These are phyloP conservation scores for Anthoscopus minutus DNA, from an alignment of 2,113 vertebrate species.

Conservation along the genomic window DNA sequence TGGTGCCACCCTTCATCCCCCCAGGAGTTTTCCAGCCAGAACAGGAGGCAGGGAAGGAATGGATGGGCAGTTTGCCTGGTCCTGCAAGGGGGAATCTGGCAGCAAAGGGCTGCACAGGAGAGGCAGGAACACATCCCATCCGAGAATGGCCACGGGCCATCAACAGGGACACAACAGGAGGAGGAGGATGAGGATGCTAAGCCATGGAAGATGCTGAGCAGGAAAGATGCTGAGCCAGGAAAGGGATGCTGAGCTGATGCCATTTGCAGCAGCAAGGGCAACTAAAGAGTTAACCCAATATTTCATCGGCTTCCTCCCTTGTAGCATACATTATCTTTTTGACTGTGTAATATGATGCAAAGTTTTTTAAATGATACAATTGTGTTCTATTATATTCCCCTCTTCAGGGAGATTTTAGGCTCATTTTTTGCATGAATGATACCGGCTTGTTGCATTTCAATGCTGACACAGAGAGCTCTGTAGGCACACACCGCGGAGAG, in stretches of 20 bases:
- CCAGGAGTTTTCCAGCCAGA: background rate
- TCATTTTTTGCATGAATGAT: conserved; percentile 60
- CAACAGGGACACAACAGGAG: fast-evolving
- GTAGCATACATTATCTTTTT: conserved; percentile 35
- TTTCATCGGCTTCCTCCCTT: background rate
- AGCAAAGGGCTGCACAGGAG: background rate
- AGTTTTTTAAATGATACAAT: conserved; percentile 59
- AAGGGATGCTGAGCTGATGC: background rate
- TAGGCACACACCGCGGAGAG: conserved; percentile 48
- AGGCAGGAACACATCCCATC: background rate
- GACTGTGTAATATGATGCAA: conserved; percentile 54
- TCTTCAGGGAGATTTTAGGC: conserved; percentile 58
- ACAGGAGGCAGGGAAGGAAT: background rate
- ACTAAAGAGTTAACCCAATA: background rate
- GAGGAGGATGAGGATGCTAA: background rate
- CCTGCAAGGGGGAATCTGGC: background rate
- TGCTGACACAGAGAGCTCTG: conserved; percentile 45
- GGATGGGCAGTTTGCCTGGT: too few relatives aligned
- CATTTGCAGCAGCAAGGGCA: background rate
- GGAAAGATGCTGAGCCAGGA: background rate
- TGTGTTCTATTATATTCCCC: conserved; percentile 49
- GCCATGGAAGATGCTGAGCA: background rate
- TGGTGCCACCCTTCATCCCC: fast-evolving
- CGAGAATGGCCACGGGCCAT: fast-evolving
- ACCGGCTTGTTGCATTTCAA: background rate